phyloP scores from a whole-genome alignment of 2,113 vertebrate species.

The Theristicus caerulescens region DNA sequence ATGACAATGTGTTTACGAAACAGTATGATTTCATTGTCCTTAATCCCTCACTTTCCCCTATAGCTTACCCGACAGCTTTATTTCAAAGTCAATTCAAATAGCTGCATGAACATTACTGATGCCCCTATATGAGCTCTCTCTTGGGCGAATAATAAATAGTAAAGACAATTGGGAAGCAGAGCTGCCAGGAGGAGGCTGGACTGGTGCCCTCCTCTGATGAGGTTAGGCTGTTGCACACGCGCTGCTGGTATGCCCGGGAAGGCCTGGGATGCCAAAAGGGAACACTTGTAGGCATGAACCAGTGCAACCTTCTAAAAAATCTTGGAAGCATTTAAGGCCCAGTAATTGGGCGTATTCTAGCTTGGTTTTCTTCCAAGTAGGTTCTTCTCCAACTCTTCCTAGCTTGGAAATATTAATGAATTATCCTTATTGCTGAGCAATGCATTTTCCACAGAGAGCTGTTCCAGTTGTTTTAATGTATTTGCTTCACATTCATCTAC shows the following conservation, averaged over 20 bases:
- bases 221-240: background rate
- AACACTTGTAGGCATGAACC: background rate
- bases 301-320: constrained; percentile 33
- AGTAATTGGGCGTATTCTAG: constrained; percentile 41
- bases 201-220: background rate
- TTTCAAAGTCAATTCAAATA: background rate
- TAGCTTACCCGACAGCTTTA: background rate
- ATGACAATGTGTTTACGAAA: background rate
- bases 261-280: constrained; percentile 33
- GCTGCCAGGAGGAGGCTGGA: constrained; percentile 22
- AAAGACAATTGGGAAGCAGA: background rate
- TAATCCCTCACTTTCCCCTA: background rate
- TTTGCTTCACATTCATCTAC: background rate
- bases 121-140: background rate
- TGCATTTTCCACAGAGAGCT: constrained; percentile 22
- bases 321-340: constrained; percentile 36
- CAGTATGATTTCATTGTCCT: background rate
- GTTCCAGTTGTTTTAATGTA: constrained; percentile 22
- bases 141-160: background rate
- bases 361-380: constrained; percentile 29
- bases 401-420: constrained; percentile 58
- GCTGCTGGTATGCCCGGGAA: background rate
- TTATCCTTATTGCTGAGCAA: constrained; percentile 46
- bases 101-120: background rate
- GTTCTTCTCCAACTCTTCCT: constrained; percentile 42